Conservation (phyloP, 2,797 vertebrate species). For the Hozukius guyotensis region DNA sequence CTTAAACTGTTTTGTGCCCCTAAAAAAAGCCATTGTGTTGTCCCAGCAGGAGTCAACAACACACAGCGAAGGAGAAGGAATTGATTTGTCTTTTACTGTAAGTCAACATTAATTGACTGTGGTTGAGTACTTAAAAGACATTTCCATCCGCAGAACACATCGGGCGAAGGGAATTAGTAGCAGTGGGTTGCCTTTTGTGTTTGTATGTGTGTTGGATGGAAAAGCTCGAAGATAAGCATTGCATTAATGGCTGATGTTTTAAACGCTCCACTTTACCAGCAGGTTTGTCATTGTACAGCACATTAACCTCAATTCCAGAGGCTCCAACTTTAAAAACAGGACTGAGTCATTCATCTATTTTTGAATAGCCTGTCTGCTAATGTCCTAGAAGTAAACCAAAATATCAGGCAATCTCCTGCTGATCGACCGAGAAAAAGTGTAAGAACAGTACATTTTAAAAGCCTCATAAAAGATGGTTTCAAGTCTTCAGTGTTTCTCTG, state of each 20-base stretch:
- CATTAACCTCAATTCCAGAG: slow-evolving; percentile 29
- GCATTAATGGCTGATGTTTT: slow-evolving; percentile 20
- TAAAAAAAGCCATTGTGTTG: slow-evolving; percentile 46
- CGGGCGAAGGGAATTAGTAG: slow-evolving; percentile 46
- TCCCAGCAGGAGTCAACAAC: slow-evolving; percentile 60
- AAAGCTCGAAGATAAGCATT: background rate
- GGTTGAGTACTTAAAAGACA: slow-evolving; percentile 62
- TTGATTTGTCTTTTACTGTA: slow-evolving; percentile 72
- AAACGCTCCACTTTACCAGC: slow-evolving; percentile 14
- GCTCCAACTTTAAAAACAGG: slow-evolving; percentile 7
- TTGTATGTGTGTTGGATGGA: slow-evolving; percentile 20
- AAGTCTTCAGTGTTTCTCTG: background rate
- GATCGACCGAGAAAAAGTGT: no score
- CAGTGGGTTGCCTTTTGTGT: slow-evolving; percentile 46
- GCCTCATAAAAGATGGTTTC: background rate
- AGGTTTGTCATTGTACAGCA: slow-evolving; percentile 22
- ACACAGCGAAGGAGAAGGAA: slow-evolving; percentile 50
- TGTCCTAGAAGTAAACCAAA: background rate
- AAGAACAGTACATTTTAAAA: background rate
- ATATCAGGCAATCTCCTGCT: background rate
- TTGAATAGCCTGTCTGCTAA: slow-evolving; percentile 2
- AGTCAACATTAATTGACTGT: slow-evolving; percentile 73
- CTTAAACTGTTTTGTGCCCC: slow-evolving; percentile 65
- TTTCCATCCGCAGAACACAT: slow-evolving; percentile 50
- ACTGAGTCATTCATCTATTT: slow-evolving; percentile 23